These are phyloP conservation scores for Stramonita haemastoma DNA, from an alignment of 2,888 invertebrate genomes.

Conservation along the genomic window DNA sequence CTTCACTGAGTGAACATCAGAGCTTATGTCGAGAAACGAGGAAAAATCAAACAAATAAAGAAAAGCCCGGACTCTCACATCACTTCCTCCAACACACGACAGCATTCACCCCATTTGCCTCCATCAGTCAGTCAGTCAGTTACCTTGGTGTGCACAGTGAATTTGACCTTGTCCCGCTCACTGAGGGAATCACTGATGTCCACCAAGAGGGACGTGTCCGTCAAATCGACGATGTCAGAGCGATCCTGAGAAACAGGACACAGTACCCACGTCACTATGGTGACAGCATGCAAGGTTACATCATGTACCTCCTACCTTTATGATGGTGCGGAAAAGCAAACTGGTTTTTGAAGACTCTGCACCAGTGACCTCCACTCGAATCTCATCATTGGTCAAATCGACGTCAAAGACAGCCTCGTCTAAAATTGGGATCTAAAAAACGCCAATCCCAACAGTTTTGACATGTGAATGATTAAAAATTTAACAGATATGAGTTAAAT, in stretches of 20 bases:
- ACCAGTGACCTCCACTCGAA: neutral
- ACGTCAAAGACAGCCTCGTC: neutral
- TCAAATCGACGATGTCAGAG: slow-evolving; percentile 79
- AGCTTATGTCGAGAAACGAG: too few relatives aligned
- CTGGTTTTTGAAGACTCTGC: neutral
- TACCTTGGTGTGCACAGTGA: slow-evolving; percentile 95
- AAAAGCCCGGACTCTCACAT: too few relatives aligned
- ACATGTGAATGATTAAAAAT: neutral
- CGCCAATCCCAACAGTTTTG: neutral
- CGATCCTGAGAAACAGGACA: slow-evolving; percentile 65
- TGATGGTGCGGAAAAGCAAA: neutral
- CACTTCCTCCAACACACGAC: too few relatives aligned
- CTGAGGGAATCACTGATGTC: slow-evolving; percentile 99
- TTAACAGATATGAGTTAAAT: neutral
- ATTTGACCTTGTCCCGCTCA: slow-evolving; percentile 99
- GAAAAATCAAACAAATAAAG: too few relatives aligned
- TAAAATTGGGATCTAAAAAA: neutral
- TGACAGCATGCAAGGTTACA: neutral
- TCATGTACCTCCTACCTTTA: neutral
- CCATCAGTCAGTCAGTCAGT: slow-evolving; percentile 13
- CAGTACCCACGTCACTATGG: neutral
- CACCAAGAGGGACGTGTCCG: slow-evolving; percentile 86
- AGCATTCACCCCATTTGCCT: too few relatives aligned
- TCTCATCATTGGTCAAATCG: neutral
- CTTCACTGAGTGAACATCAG: too few relatives aligned